Evolutionary conservation across 1,140 invertebrate species (phyloP), one percentile per base, ranked within the genome.

Genomic region (Ectropis grisescens): DNA sequence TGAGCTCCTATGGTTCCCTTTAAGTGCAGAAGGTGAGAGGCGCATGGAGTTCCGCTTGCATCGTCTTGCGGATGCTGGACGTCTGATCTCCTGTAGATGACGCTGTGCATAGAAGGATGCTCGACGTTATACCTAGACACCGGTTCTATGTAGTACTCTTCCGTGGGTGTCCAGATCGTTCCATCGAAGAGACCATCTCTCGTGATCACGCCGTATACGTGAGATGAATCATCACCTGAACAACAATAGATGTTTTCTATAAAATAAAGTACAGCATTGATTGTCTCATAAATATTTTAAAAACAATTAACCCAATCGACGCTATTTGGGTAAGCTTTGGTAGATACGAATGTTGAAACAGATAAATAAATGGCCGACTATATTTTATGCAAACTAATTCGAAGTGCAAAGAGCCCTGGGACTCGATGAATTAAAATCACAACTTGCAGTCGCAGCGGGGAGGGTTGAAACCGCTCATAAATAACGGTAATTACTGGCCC

Each of bases 131-230:
- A 96, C 53, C 91, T 86, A 37, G 86, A 86, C 13, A 93, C 83
- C 10, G 94, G 94, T 74, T 97, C 95, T 31, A 98, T 87, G 70
- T 95, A 95, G 78, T 91, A 92, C 37, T 94, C 90, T 46, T 93
- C 90, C 26, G 85, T 69, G 10, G 82, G 74, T 1, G 93, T 93
- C 42, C 86, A 86, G 38, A 97, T 90, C 12, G 90, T 91, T 10
- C 94, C 95, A 67, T 97, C 95, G 64, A 98, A 94, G 12, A 95
- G 82, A 36, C 95, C 95, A 31, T 95, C 90, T 28, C 86, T 83
- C 34, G 94, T 96, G 28, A 98, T 85, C 38, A 97, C 82, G 12
- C 94, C 95, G 55, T 93, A 89, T 13, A 96, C 93, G 33, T 87
- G 66, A n/a, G 93, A 89, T n/a, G 84, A 82, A 33, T 93, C 91